A percentile compares a stretch with the other conserved stretches of the same genome.
Evolutionary conservation across 2,797 vertebrate species (phyloP).

Genomic region (Sebastes minor): DNA sequence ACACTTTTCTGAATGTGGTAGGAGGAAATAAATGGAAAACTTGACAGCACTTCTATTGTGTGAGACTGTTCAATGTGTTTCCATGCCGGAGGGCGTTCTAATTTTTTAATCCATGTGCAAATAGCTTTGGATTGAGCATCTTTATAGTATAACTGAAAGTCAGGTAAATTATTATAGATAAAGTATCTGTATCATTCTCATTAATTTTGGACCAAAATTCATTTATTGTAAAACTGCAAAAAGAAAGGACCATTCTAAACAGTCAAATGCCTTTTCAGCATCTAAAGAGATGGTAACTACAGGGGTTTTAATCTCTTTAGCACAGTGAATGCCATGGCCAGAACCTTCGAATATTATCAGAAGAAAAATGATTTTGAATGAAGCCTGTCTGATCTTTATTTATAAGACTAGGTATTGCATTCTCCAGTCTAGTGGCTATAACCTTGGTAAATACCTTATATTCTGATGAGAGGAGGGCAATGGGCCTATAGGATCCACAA

Average conservation of each 20-base stretch:
- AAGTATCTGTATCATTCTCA: neutral
- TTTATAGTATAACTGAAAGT: neutral
- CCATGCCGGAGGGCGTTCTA: neutral
- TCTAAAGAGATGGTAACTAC: neutral
- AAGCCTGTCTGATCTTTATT: no score
- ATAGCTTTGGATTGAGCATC: neutral
- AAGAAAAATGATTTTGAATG: no score
- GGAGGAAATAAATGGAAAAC: neutral
- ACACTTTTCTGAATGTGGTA: neutral
- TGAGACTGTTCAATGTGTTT: neutral
- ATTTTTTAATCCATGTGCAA: neutral
- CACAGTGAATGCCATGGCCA: no score
- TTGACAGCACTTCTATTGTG: neutral
- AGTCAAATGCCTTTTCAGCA: neutral
- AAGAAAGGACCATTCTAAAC: neutral
- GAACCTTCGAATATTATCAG: no score
- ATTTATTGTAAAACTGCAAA: neutral
- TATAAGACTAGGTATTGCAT: no score
- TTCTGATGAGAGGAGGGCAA: no score
- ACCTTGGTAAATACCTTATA: no score
- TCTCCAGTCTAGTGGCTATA: no score
- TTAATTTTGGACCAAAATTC: neutral
- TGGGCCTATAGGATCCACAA: no score
- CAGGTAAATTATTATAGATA: neutral
- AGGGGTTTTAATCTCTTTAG: no score